phyloP scores from a whole-genome alignment of 2,888 invertebrate genomes.

The Pegoplata infirma region DNA sequence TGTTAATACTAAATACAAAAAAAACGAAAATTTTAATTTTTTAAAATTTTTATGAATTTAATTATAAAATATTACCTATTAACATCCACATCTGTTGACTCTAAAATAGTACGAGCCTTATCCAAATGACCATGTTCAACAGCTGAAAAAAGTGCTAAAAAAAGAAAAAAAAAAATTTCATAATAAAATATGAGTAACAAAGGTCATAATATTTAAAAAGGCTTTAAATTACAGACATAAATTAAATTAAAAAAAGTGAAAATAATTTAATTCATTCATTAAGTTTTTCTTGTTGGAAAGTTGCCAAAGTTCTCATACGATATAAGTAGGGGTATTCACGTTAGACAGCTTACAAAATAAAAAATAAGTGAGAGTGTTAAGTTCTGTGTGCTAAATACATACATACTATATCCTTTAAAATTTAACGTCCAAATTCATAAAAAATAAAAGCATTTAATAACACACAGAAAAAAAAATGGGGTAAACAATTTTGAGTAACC shows the following conservation, averaged over 20 bases:
- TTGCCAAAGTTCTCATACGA: slow-evolving; percentile 31
- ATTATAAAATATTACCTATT: slow-evolving; percentile 84
- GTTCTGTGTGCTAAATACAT: no score
- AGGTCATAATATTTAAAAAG: slow-evolving; percentile 8
- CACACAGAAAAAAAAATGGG: no score
- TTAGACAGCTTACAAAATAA: no score
- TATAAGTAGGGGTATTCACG: no score
- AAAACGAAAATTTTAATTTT: not conserved
- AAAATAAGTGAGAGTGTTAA: no score
- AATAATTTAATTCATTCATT: not conserved
- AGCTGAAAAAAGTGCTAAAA: slow-evolving; percentile 92
- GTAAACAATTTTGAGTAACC: no score
- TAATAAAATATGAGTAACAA: slow-evolving; percentile 15
- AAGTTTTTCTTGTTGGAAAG: slow-evolving; percentile 9
- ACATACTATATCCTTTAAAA: no score
- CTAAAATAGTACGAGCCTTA: slow-evolving; percentile 92
- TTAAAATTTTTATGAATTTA: not conserved
- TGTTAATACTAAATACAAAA: slow-evolving; percentile 85
- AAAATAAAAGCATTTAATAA: no score
- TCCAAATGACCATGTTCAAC: slow-evolving; percentile 97
- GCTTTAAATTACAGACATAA: slow-evolving; percentile 9
- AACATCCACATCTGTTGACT: slow-evolving; percentile 94
- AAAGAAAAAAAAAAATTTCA: slow-evolving; percentile 6
- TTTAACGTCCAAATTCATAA: no score
- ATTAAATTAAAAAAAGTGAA: slow-evolving; percentile 6